Percentiles rank a stretch among this genome's conserved stretches.
Evolutionary conservation across 2,113 vertebrate genomes (phyloP).

Genomic region (Gymnocephalus cernua): DNA sequence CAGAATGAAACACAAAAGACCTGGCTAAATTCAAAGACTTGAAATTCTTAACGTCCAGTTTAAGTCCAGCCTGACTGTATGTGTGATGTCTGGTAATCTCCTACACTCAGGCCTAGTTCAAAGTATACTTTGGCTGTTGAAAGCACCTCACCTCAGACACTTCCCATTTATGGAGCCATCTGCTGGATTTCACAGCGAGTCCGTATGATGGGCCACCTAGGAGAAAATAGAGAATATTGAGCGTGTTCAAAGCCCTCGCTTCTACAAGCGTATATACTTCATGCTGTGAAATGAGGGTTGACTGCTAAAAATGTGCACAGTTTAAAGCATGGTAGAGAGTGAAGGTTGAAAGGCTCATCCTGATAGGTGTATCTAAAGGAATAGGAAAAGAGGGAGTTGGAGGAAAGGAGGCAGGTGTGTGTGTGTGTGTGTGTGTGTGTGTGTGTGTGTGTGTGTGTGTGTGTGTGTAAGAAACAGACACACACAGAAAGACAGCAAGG

Average conservation of each 20-base stretch:
- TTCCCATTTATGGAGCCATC: conserved; percentile 62
- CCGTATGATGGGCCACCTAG: conserved; percentile 26
- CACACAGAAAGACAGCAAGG: not conserved
- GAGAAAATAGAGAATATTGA: conserved; percentile 49
- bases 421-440: not conserved
- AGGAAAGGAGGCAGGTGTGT: not conserved
- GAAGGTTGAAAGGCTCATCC: conserved; percentile 40
- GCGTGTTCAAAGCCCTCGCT: conserved; percentile 48
- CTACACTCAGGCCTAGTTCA: conserved; percentile 33
- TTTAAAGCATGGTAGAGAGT: conserved; percentile 29
- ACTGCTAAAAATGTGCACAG: conserved; percentile 56
- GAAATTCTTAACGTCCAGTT: conserved; percentile 35
- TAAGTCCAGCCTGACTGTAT: conserved; percentile 8
- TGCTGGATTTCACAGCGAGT: conserved; percentile 62
- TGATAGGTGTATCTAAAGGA: conserved; percentile 29
- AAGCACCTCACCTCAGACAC: conserved; percentile 42
- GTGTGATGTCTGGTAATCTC: conserved; percentile 42
- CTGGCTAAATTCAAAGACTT: conserved; percentile 17
- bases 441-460: too few relatives aligned
- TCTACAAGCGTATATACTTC: conserved; percentile 16
- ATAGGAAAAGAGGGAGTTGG: not conserved
- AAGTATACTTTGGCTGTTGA: conserved; percentile 53
- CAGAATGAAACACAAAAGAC: conserved; percentile 27
- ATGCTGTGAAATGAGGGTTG: conserved; percentile 60
- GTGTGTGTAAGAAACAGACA: not conserved